Evolutionary conservation across 1,140 invertebrate genomes (phyloP).

Genomic region (Hyles vespertilio): DNA sequence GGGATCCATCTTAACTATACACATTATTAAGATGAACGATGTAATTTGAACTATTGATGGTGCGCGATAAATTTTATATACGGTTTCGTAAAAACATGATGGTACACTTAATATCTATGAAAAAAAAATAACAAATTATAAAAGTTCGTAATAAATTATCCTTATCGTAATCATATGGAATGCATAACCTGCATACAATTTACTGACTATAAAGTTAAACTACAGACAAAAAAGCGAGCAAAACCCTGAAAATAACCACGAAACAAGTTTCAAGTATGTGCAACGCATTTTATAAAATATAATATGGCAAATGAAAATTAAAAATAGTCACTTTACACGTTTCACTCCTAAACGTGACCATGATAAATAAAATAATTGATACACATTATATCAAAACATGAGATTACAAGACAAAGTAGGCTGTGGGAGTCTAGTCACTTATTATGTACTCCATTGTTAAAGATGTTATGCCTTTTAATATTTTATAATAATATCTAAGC

Average conservation of each 20-base stretch:
- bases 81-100: slow-evolving; percentile 3
- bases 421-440: background rate
- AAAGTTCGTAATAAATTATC: no score
- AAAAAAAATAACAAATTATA: background rate
- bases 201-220: background rate
- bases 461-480: slow-evolving; percentile 14
- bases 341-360: background rate
- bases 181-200: background rate
- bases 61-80: no score
- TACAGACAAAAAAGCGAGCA: background rate
- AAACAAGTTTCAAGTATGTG: no score
- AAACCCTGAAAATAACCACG: no score
- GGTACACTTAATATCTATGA: slow-evolving; percentile 1
- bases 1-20: no score
- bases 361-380: slow-evolving; percentile 5
- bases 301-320: no score
- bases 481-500: slow-evolving; percentile 55
- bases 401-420: slow-evolving; percentile 3
- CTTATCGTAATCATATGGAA: no score
- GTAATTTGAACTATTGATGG: no score
- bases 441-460: no score
- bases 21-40: no score
- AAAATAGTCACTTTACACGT: no score
- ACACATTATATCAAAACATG: background rate
- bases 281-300: no score